These are phyloP conservation scores for Promerops cafer DNA, from an alignment of 2,113 vertebrate genomes.

Conservation along the genomic window DNA sequence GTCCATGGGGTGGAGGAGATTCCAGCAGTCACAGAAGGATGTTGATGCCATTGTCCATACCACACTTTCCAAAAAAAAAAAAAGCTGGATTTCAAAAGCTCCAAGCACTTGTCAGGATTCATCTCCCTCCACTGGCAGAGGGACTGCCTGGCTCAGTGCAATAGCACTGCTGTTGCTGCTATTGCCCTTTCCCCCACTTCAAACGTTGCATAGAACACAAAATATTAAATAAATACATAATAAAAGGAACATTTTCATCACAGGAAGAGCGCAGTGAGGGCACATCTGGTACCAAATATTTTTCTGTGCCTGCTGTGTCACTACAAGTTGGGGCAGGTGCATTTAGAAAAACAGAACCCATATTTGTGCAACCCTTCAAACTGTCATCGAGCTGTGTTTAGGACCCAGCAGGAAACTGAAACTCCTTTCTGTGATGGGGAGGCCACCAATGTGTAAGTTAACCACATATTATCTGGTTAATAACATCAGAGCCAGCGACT, in stretches of 20 bases:
- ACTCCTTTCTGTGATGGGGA: not conserved
- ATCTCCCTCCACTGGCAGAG: not conserved
- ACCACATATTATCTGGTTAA: not conserved
- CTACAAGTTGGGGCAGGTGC: slow-evolving; percentile 8
- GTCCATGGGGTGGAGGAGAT: not conserved
- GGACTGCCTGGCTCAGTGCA: not conserved
- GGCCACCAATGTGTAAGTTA: not conserved
- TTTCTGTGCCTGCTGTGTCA: not conserved
- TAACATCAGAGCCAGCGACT: not conserved
- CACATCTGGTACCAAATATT: not conserved
- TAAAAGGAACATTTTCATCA: not conserved
- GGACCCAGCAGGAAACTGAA: slow-evolving; percentile 44
- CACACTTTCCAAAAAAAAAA: not conserved
- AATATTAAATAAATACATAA: not conserved
- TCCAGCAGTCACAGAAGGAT: not conserved
- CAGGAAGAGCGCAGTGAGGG: not conserved
- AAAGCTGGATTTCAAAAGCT: not conserved
- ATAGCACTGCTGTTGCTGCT: not conserved
- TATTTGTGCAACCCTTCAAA: not conserved
- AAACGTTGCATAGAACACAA: not conserved
- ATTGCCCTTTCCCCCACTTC: not conserved
- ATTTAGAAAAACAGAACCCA: not conserved
- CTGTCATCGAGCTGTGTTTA: not conserved
- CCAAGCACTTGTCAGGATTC: not conserved
- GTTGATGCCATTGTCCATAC: not conserved